Evolutionary conservation across 2,797 vertebrate genomes (phyloP).

Genomic region (Coracias cyanogaster): DNA sequence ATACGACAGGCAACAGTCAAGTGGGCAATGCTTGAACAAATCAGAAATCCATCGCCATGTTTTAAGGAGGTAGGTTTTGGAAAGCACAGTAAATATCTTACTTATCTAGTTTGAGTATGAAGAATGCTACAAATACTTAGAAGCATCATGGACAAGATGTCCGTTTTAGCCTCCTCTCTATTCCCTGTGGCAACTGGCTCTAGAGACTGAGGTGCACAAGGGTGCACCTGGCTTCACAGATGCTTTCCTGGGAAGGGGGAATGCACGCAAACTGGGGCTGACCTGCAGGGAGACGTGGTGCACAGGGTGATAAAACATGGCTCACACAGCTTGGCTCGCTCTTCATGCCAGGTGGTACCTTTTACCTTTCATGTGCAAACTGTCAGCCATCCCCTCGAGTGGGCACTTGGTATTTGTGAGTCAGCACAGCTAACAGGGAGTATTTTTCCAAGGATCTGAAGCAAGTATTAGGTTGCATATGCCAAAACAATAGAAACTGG

Average conservation of each 20-base stretch:
- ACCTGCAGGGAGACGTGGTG: neutral
- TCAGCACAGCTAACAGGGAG: neutral
- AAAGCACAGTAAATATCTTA: neutral
- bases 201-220: neutral
- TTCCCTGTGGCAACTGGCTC: neutral
- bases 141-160: neutral
- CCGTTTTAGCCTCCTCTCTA: neutral
- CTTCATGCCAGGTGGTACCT: neutral
- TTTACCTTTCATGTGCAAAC: neutral
- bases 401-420: neutral
- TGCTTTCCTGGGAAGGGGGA: neutral
- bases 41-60: constrained; percentile 95
- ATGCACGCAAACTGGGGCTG: neutral
- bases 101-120: neutral
- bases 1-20: constrained; percentile 97
- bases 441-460: neutral
- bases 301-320: neutral
- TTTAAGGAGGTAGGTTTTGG: constrained; percentile 92
- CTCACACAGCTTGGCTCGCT: neutral
- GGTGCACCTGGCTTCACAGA: neutral
- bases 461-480: neutral
- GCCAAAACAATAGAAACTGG: neutral
- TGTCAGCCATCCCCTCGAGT: neutral
- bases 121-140: neutral
- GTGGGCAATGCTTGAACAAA: constrained; percentile 99